phyloP scores from a whole-genome alignment of 2,888 invertebrate species.

The Trichacis sp. region DNA sequence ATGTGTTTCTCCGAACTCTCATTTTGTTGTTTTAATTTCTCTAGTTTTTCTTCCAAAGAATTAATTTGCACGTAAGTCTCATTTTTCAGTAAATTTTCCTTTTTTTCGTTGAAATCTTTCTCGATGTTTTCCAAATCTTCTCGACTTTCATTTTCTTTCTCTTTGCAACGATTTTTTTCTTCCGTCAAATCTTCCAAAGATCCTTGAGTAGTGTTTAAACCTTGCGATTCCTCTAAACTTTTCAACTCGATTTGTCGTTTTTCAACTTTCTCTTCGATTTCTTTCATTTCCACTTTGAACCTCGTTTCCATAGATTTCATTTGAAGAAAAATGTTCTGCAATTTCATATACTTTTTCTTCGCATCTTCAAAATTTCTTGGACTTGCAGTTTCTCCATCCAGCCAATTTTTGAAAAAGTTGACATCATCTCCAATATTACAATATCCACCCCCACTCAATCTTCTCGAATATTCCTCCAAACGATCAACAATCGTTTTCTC shows the following conservation, averaged over 20 bases:
- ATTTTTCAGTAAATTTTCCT: conserved; percentile 75
- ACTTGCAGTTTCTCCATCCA: conserved; percentile 61
- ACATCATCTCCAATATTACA: conserved; percentile 70
- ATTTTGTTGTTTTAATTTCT: conserved; percentile 78
- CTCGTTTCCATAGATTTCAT: conserved; percentile 59
- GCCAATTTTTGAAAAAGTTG: conserved; percentile 67
- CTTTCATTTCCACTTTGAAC: conserved; percentile 73
- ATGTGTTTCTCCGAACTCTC: conserved; percentile 78
- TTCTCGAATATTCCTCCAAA: conserved; percentile 77
- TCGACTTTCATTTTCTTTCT: conserved; percentile 70
- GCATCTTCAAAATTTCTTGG: conserved; percentile 76
- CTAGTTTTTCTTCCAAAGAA: conserved; percentile 78
- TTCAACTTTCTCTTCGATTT: conserved; percentile 77
- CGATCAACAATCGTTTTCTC: conserved; percentile 76
- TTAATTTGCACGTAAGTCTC: conserved; percentile 80
- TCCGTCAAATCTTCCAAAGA: conserved; percentile 72
- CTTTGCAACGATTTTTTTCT: conserved; percentile 71
- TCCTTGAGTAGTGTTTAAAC: conserved; percentile 72
- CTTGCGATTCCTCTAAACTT: conserved; percentile 74
- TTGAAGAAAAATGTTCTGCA: conserved; percentile 58
- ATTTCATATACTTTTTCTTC: conserved; percentile 72
- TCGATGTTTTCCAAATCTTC: conserved; percentile 71
- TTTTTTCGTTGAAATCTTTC: conserved; percentile 72
- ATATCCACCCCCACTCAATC: conserved; percentile 75
- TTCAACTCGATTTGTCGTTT: conserved; percentile 76